Evolutionary conservation across 2,888 invertebrate species (phyloP).

Genomic region (Carabus problematicus): DNA sequence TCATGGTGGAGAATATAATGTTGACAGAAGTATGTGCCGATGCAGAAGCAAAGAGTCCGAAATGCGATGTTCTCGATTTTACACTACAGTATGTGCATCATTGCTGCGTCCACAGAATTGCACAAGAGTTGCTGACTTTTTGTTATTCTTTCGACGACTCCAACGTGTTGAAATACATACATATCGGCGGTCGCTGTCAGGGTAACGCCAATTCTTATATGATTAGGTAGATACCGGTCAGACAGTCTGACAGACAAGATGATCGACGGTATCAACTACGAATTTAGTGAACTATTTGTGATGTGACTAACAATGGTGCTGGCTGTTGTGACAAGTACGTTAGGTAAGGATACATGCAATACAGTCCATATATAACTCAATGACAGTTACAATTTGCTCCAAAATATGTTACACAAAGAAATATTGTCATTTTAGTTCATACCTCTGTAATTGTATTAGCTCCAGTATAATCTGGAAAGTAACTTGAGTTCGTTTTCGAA

Average conservation of each 20-base stretch:
- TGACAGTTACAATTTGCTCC: too few relatives aligned
- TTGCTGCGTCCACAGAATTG: slow-evolving; percentile 38
- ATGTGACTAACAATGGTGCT: slow-evolving; percentile 24
- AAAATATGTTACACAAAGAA: too few relatives aligned
- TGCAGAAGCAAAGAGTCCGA: background rate
- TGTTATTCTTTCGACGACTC: slow-evolving; percentile 35
- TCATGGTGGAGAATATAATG: background rate
- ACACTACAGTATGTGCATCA: slow-evolving; percentile 6
- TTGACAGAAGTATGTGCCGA: background rate
- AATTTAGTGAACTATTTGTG: slow-evolving; percentile 36
- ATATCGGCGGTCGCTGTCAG: slow-evolving; percentile 23
- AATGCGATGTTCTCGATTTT: background rate
- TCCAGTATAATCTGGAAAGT: too few relatives aligned
- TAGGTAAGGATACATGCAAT: too few relatives aligned
- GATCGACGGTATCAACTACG: slow-evolving; percentile 25
- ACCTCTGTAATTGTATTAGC: too few relatives aligned
- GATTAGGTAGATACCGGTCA: slow-evolving; percentile 37
- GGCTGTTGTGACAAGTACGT: background rate
- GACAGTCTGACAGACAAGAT: slow-evolving; percentile 22
- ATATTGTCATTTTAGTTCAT: too few relatives aligned
- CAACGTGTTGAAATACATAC: slow-evolving; percentile 30
- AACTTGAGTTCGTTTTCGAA: too few relatives aligned
- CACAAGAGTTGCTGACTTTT: slow-evolving; percentile 39
- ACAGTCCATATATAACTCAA: too few relatives aligned
- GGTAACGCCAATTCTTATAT: slow-evolving; percentile 26